Percentiles rank a stretch among this genome's conserved stretches.
Conservation (phyloP, 2,113 vertebrate species). For the Nansenia antarctica region DNA sequence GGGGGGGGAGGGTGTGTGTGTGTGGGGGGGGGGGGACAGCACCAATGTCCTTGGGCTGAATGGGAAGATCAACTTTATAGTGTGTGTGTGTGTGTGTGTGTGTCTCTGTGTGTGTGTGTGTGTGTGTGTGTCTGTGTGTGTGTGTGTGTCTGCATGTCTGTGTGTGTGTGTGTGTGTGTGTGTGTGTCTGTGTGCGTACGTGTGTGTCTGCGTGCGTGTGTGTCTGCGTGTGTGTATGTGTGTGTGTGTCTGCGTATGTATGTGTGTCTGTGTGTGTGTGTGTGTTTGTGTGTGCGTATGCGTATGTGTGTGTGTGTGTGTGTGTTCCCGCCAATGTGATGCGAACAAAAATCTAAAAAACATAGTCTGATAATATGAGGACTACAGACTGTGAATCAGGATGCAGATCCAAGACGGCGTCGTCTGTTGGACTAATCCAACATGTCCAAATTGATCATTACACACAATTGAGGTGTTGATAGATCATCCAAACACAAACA, state of each 20-base stretch:
- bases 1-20: slow-evolving; percentile 45
- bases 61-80: slow-evolving; percentile 70
- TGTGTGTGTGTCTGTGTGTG: slow-evolving; percentile 11
- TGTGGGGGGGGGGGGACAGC: slow-evolving; percentile 52
- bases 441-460: slow-evolving; percentile 67
- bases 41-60: slow-evolving; percentile 72
- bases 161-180: background rate
- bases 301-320: background rate
- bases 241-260: background rate
- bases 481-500: slow-evolving; percentile 60
- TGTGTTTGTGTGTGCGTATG: background rate
- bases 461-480: slow-evolving; percentile 69
- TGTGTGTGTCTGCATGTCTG: background rate
- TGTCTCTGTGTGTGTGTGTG: slow-evolving; percentile 10
- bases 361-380: slow-evolving; percentile 43
- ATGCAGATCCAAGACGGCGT: background rate
- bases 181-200: no score
- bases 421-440: slow-evolving; percentile 46
- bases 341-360: slow-evolving; percentile 23
- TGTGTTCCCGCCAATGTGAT: slow-evolving; percentile 15
- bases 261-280: no score
- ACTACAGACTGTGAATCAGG: background rate
- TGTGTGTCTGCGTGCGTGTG: background rate
- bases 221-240: background rate
- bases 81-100: slow-evolving; percentile 29